A percentile compares a stretch with the other conserved stretches of the same genome.
Evolutionary conservation across 2,113 vertebrate species (phyloP).

Genomic region (Dicaeum eximium): DNA sequence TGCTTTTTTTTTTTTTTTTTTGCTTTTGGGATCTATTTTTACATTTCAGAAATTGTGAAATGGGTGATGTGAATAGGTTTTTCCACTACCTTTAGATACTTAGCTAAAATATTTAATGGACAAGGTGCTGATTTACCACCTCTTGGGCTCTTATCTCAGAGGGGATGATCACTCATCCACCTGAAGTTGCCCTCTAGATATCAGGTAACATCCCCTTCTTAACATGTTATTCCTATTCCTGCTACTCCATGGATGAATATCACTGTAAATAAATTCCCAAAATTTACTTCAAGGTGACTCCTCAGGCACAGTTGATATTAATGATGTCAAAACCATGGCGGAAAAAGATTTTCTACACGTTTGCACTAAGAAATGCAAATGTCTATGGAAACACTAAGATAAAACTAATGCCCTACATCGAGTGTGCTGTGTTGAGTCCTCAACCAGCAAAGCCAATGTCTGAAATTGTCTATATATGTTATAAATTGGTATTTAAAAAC

Average conservation of each 20-base stretch:
- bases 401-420: background rate
- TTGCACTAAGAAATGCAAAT: background rate
- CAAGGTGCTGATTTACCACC: background rate
- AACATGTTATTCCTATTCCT: background rate
- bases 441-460: background rate
- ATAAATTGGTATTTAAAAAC: slow-evolving; percentile 1
- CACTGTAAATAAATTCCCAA: background rate
- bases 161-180: background rate
- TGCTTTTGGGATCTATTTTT: background rate
- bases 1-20: background rate
- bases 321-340: background rate
- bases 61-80: fast-evolving
- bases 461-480: background rate
- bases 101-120: background rate
- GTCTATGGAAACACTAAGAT: background rate
- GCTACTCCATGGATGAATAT: background rate
- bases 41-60: background rate
- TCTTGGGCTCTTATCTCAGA: background rate
- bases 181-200: background rate
- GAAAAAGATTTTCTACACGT: background rate
- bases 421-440: background rate
- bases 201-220: background rate
- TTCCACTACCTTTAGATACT: background rate
- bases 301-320: background rate
- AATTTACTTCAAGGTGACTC: background rate